A percentile compares a stretch with the other conserved stretches of the same genome.
These are phyloP conservation scores for Diorhabda carinulata DNA, from an alignment of 1,140 invertebrate genomes.

Conservation along the genomic window DNA sequence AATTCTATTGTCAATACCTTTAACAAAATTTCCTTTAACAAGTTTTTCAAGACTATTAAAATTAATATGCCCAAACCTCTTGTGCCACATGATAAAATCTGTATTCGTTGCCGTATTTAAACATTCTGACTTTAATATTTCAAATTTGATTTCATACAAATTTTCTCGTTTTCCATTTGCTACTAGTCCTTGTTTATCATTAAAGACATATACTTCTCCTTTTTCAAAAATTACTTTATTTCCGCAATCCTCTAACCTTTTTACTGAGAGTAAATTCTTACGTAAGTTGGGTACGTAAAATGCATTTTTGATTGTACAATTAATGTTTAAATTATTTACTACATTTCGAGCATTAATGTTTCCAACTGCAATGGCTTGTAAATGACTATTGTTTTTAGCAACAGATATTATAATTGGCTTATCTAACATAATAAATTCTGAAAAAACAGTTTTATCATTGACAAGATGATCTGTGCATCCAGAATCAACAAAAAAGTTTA, in stretches of 20 bases:
- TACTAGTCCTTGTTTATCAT: conserved; percentile 4
- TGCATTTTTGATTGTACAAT: not conserved
- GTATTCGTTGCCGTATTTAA: conserved; percentile 7
- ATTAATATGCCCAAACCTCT: conserved; percentile 26
- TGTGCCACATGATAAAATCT: conserved; percentile 23
- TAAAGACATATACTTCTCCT: not conserved
- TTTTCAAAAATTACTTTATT: conserved; percentile 7
- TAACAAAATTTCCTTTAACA: too few species aligned
- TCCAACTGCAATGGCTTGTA: not conserved
- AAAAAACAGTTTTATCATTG: not conserved
- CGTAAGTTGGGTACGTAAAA: not conserved
- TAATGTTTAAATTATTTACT: conserved; percentile 1
- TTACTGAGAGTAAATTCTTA: conserved; percentile 8
- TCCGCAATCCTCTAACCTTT: conserved; percentile 4
- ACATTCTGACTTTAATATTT: conserved; percentile 8
- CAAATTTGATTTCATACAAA: conserved; percentile 14
- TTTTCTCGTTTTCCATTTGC: conserved; percentile 7
- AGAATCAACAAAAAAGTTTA: not conserved
- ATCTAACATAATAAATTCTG: not conserved
- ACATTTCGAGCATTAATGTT: not conserved
- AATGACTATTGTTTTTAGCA: conserved; percentile 7
- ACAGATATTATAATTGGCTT: not conserved
- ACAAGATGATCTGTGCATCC: not conserved
- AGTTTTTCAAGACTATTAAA: conserved; percentile 21
- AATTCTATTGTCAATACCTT: conserved; percentile 10